These are phyloP conservation scores for Esox masquinongy DNA, from an alignment of 2,797 vertebrate genomes.

Conservation along the genomic window DNA sequence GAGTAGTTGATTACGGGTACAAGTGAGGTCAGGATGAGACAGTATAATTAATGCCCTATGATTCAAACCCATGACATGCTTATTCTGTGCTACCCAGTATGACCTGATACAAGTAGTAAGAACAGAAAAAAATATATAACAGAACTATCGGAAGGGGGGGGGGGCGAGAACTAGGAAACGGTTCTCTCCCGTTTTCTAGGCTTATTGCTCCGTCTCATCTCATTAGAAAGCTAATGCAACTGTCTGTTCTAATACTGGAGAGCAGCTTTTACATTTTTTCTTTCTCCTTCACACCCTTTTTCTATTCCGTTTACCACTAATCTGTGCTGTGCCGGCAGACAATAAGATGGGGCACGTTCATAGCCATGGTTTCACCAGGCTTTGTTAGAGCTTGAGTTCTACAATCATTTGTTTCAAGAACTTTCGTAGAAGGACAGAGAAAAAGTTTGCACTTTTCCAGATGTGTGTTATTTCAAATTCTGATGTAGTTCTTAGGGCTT, in stretches of 20 bases:
- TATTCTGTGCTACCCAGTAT: slow-evolving; percentile 47
- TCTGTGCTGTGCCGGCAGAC: slow-evolving; percentile 73
- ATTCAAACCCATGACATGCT: slow-evolving; percentile 75
- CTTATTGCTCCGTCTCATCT: slow-evolving; percentile 76
- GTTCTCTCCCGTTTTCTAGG: slow-evolving; percentile 54
- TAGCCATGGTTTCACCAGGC: slow-evolving; percentile 43
- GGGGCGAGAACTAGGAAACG: slow-evolving; percentile 36
- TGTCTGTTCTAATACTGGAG: slow-evolving; percentile 80
- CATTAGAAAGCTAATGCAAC: slow-evolving; percentile 80
- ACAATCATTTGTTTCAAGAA: slow-evolving; percentile 65
- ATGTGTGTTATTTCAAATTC: slow-evolving; percentile 40
- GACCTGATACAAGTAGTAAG: slow-evolving; percentile 65
- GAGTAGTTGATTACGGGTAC: slow-evolving; percentile 69
- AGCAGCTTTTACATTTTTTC: slow-evolving; percentile 73
- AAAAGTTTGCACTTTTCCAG: slow-evolving; percentile 57
- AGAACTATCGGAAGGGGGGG: slow-evolving; percentile 15
- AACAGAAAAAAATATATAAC: slow-evolving; percentile 13
- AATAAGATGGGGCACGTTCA: slow-evolving; percentile 70
- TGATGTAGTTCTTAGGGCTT: slow-evolving; percentile 60
- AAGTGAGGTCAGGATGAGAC: slow-evolving; percentile 55
- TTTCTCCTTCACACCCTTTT: slow-evolving; percentile 61
- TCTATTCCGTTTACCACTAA: slow-evolving; percentile 72
- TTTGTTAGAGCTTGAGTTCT: slow-evolving; percentile 51
- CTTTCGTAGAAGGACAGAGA: slow-evolving; percentile 48
- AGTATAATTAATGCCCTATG: slow-evolving; percentile 76